A percentile compares a stretch with the other conserved stretches of the same genome.
These are phyloP conservation scores for Dinocampus coccinellae DNA, from an alignment of 2,888 invertebrate species.

Conservation along the genomic window DNA sequence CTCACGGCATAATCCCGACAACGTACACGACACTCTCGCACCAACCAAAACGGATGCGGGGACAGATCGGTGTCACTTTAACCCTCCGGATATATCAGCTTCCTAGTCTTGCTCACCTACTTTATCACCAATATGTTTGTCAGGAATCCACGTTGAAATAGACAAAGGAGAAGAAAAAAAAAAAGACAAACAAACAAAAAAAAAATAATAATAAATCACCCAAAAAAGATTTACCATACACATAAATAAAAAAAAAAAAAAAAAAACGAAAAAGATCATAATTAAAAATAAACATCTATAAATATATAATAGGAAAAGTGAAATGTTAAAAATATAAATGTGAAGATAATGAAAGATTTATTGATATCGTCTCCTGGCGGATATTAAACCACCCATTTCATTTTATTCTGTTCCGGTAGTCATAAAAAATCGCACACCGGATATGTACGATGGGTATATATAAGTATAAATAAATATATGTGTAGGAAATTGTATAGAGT, in stretches of 20 bases:
- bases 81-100: constrained; percentile 68
- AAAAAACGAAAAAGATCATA: too few relatives aligned
- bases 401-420: constrained; percentile 19
- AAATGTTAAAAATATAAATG: too few relatives aligned
- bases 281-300: background rate
- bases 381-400: background rate
- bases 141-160: constrained; percentile 38
- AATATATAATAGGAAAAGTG: too few relatives aligned
- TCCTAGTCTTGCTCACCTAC: constrained; percentile 67
- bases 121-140: constrained; percentile 51
- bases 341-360: background rate
- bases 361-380: background rate
- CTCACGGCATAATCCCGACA: constrained; percentile 41
- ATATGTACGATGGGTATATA: constrained; percentile 24
- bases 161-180: constrained; percentile 37
- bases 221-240: background rate
- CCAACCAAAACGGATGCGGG: constrained; percentile 63
- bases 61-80: constrained; percentile 68
- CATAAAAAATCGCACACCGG: constrained; percentile 29
- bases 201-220: background rate
- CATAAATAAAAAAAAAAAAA: background rate
- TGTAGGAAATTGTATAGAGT: constrained; percentile 34
- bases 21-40: constrained; percentile 26
- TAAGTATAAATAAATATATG: background rate
- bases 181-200: constrained; percentile 20